Conservation (phyloP, 2,888 invertebrate species). For the Dexiosoma caninum region DNA sequence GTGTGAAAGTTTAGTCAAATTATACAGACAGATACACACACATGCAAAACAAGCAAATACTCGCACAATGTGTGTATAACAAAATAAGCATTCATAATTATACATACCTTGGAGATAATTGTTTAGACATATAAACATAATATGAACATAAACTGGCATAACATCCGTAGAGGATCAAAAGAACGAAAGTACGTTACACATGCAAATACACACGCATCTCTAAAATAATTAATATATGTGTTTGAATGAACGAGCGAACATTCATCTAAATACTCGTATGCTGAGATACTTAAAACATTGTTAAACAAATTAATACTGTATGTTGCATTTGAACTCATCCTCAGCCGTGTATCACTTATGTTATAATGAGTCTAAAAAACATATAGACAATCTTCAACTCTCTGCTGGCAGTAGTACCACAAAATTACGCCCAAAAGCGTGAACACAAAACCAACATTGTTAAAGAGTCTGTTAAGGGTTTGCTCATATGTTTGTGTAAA, state of each 20-base stretch:
- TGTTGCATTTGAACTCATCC: conserved; percentile 38
- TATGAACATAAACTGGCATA: conserved; percentile 62
- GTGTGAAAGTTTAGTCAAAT: not conserved
- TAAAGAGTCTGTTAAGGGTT: conserved; percentile 32
- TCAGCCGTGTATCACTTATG: conserved; percentile 32
- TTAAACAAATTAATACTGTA: conserved; percentile 54
- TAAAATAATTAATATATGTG: not conserved
- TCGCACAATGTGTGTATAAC: too few relatives aligned
- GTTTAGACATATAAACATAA: conserved; percentile 65
- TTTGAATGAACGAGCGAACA: not conserved
- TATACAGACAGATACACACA: not conserved
- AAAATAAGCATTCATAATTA: conserved; percentile 46
- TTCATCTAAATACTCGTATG: not conserved
- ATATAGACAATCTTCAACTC: not conserved
- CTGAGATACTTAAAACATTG: conserved; percentile 37
- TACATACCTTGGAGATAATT: conserved; percentile 62
- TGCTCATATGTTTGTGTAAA: not conserved
- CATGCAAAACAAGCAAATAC: not conserved
- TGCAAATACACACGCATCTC: not conserved
- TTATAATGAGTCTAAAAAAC: conserved; percentile 29
- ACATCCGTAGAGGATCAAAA: conserved; percentile 61
- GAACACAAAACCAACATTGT: conserved; percentile 55
- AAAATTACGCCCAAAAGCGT: conserved; percentile 56
- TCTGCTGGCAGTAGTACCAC: not conserved
- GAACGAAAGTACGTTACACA: not conserved